Evolutionary conservation across 35 echinoderm and acorn worm genomes (phyloP), one percentile per base, ranked within the genome.

Genomic region (Apostichopus japonicus): DNA sequence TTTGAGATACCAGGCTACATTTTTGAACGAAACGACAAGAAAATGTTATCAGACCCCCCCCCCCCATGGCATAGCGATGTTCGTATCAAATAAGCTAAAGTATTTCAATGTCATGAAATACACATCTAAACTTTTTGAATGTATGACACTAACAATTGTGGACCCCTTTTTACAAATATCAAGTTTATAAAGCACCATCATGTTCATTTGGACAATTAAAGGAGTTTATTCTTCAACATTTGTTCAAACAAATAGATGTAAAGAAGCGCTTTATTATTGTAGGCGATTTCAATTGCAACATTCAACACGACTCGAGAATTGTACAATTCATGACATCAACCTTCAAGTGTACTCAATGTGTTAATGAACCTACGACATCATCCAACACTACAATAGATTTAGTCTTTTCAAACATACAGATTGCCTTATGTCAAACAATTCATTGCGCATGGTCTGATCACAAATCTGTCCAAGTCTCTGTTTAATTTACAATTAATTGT

Each of bases 401-500:
- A 62, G 52, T 56, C 5, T 86, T 86, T 23, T 33, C 27, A 33
- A 33, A 33, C 27, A 33, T 33, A 78, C 27, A 33, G 27, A 33
- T 33, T 33, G 27, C 27, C 2, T 33, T 33, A 33, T 33, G 27
- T 33, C 0, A 33, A 86, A 9, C 83, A 21, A 62, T 86, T 4
- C 58, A 59, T 23, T 86, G 54, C n/a, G 83, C 83, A 4, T 86
- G 83, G 83, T 86, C 83, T 57, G 83, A 86, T 15, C 83, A 86
- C 16, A 86, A 86, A 86, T 19, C 83, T 11, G 0, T 78, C 7
- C 77, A 78, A 22, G 16, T 78, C 27, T 8, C 17, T 33, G 1
- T 33, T 33, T 33, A 33, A 33, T 33, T 33, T 33, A 33, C 27
- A 33, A 33, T 33, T 33, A 2, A 78, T 24, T 8, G 27, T 17